Evolutionary conservation across 2,113 vertebrate species (phyloP).

Genomic region (Fulmarus glacialis): DNA sequence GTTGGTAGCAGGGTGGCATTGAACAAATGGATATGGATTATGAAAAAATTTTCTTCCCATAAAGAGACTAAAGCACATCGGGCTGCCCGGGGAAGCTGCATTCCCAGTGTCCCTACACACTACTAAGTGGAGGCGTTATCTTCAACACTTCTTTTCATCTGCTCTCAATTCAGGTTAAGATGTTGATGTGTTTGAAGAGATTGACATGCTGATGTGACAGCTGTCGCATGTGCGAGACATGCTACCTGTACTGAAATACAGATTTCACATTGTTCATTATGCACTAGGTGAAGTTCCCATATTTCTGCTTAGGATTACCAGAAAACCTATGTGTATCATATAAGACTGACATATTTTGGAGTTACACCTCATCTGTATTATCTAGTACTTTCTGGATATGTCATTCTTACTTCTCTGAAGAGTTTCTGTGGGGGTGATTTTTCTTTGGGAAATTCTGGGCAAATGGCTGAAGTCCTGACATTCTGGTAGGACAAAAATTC

Average conservation of each 20-base stretch:
- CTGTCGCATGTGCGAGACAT: not conserved
- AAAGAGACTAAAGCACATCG: not conserved
- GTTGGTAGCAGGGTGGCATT: not conserved
- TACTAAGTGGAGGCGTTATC: not conserved
- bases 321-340: not conserved
- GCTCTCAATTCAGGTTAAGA: not conserved
- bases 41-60: not conserved
- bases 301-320: not conserved
- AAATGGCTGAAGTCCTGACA: not conserved
- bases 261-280: not conserved
- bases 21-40: not conserved
- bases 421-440: not conserved
- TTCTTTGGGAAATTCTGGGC: not conserved
- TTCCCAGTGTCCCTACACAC: not conserved
- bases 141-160: not conserved
- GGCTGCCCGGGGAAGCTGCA: not conserved
- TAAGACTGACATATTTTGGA: not conserved
- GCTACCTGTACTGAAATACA: not conserved
- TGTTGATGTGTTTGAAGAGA: not conserved
- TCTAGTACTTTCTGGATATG: not conserved
- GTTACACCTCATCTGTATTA: not conserved
- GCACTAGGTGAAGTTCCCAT: not conserved
- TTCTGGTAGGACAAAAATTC: not conserved
- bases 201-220: not conserved
- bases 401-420: not conserved